Base-by-base conservation (phyloP, 2,113 vertebrate species). In the Corydoras maculifer region DNA sequence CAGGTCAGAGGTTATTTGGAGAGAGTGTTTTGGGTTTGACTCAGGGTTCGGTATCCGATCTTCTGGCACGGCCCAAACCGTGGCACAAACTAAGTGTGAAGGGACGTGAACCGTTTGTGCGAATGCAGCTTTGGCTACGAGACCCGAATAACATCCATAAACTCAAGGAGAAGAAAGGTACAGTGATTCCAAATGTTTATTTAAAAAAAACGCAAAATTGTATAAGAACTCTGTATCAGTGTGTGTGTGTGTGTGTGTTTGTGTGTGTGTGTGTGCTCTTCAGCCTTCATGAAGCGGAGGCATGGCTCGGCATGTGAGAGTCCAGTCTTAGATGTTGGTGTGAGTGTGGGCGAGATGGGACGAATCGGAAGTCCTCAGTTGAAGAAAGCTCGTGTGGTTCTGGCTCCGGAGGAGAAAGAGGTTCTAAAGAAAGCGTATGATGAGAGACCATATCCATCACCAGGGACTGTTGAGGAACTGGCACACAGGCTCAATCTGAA, bases 401-500 rank as follows among this genome's bases (percentile, higher is more conserved):
- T 94, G 87, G 91, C 91, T 10, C 91, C 91, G 0, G 92, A 92
- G 69, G 91, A 93, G 84, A 94, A 95, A 29, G 92, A 95, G 82
- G 90, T 91, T 64, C 90, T 98, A 75, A 98, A 90, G 67, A 83
- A 65, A 65, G 90, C 88, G 18, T 99, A 99, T 86, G 94, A 99
- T 89, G 93, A 98, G 90, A 98, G 90, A 90, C 96, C 97, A 84
- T 99, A 99, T 83, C 97, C 97, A 75, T 99, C 90, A 9, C 90
- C 90, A 64, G 98, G 97, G 91, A 99, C 96, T 85, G 97, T 99
- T 63, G 97, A 99, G 87, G 96, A 98, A 82, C 94, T 99, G 18
- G 95, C 97, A 79, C 95, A 92, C 53, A 94, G 98, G 90, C 96
- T 99, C 82, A 94, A 96, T 88, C 88, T 99, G 85, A 98, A 97